Base-by-base conservation (phyloP, 2,113 vertebrate genomes). In the Vireo altiloquus region DNA sequence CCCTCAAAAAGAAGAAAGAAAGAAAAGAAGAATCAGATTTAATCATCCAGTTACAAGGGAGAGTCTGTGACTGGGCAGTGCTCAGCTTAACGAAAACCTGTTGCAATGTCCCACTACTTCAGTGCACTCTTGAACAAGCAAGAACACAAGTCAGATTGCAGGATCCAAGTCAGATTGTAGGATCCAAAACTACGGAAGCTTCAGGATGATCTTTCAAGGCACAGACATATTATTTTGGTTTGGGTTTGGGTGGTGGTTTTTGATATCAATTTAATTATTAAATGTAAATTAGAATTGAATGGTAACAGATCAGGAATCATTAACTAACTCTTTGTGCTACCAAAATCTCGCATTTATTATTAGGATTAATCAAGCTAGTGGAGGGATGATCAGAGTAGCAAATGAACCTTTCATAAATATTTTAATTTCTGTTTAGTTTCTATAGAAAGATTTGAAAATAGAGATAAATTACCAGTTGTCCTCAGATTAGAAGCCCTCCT, bases 241-340 rank as follows among this genome's bases (percentile, higher is more conserved):
- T 28, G 42, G 31, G 1, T n/a, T 57, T 59, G 35, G 3, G 5
- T 23, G 4, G 1, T n/a, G 6, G 0, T 7, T 10, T 31, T 46
- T n/a, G 7, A 46, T 35, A 70, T 20, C 59, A 78, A 69, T 83
- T 6, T 47, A 83, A 89, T 75, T 59, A 78, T 35, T 54, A 77
- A 66, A 84, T 71, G 27, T 47, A 88, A 77, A 77, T 81, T 77
- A 83, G 30, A 90, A 74, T 31, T 66, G 24, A 79, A 69, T 44
- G 35, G 27, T 49, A 89, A 49, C 10, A 50, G 40, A 89, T 75
- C 27, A 71, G 61, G 52, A 87, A 84, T 66, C 31, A 52, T 81
- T 90, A 90, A 40, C 7, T 47, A 61, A 65, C 10, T 61, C 25
- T 75, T 75, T 90, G 52, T 82, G 65, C 52, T 78, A 19, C 33